Conservation (phyloP, 2,113 vertebrate genomes). For the Anarhynchus alexandrinus region DNA sequence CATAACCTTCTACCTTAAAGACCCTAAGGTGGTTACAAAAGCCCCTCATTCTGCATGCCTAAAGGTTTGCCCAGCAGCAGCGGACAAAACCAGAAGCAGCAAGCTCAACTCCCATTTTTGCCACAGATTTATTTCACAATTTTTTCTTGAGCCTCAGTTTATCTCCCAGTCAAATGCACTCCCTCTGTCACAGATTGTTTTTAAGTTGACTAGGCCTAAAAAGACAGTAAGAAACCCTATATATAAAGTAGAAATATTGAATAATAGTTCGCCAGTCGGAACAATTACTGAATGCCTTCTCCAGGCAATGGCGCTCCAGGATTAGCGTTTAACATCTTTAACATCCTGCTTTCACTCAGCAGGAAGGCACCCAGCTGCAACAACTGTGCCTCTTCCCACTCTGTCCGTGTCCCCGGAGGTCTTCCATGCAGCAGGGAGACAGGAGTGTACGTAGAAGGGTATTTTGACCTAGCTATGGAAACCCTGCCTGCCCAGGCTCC, state of each 20-base stretch:
- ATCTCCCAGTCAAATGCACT: not conserved
- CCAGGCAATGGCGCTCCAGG: not conserved
- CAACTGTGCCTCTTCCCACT: not conserved
- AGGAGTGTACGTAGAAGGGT: accelerated
- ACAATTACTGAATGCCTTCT: not conserved
- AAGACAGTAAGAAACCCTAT: not conserved
- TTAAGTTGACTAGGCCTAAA: not conserved
- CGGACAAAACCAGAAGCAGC: not conserved
- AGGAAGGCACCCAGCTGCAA: not conserved
- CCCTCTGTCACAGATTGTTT: not conserved
- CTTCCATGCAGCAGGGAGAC: not conserved
- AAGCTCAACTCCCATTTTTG: not conserved
- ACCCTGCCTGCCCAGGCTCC: not conserved
- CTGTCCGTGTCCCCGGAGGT: not conserved
- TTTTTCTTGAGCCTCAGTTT: not conserved
- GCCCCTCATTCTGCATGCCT: not conserved
- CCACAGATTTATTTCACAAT: not conserved
- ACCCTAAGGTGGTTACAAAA: not conserved
- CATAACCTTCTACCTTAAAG: not conserved
- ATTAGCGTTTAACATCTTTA: not conserved
- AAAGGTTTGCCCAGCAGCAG: not conserved
- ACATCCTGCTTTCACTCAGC: not conserved
- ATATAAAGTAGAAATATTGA: not conserved
- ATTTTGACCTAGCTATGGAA: not conserved
- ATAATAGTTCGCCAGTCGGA: not conserved